phyloP scores from a whole-genome alignment of 1,140 invertebrate species.

The Triops longicaudatus region DNA sequence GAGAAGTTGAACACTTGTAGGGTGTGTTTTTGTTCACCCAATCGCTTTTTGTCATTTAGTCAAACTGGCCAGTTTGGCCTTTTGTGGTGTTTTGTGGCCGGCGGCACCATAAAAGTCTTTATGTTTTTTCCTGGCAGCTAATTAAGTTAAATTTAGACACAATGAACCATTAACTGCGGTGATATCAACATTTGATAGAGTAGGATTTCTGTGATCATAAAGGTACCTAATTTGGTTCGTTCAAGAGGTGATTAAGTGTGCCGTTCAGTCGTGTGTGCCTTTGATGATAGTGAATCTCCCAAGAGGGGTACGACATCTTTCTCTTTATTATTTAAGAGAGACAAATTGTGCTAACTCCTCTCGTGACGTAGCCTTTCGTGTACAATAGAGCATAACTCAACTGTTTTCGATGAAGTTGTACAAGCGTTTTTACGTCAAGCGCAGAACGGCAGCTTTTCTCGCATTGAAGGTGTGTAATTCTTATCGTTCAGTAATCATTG shows the following conservation, averaged over 20 bases:
- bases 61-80: neutral
- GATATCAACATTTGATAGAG: too few species aligned
- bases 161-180: neutral
- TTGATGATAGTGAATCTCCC: too few species aligned
- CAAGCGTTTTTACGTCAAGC: neutral
- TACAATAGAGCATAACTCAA: too few species aligned
- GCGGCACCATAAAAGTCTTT: neutral
- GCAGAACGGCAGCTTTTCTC: neutral
- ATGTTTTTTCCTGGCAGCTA: neutral
- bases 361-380: too few species aligned
- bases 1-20: too few species aligned
- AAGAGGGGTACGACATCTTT: too few species aligned
- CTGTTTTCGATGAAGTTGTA: constrained; percentile 4
- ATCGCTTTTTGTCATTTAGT: neutral
- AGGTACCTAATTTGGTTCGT: too few species aligned
- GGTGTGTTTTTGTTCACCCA: neutral
- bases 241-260: too few species aligned
- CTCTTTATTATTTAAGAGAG: too few species aligned
- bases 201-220: too few species aligned
- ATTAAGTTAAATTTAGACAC: neutral
- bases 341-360: too few species aligned
- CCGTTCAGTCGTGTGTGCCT: too few species aligned
- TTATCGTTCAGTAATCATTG: neutral
- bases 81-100: constrained; percentile 1
- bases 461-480: neutral